Conservation (phyloP, 1,140 invertebrate genomes). For the Pseudachorutes palmiensis region DNA sequence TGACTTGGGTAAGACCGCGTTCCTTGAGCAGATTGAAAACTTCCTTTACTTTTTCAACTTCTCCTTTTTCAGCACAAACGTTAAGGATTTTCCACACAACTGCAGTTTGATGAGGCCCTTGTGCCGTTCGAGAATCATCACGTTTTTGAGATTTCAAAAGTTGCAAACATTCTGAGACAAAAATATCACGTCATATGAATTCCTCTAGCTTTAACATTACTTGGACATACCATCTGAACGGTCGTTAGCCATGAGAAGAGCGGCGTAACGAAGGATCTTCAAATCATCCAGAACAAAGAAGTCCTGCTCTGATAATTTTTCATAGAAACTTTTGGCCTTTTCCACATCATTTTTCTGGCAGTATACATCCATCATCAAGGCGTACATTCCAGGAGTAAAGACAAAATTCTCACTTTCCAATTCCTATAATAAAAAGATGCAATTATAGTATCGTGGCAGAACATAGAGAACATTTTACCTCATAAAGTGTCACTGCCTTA, state of each 20-base stretch:
- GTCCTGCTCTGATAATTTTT: slow-evolving; percentile 46
- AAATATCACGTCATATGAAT: background rate
- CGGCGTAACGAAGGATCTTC: slow-evolving; percentile 52
- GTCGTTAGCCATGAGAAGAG: slow-evolving; percentile 51
- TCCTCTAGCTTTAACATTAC: background rate
- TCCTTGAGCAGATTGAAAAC: slow-evolving; percentile 51
- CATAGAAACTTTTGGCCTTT: slow-evolving; percentile 50
- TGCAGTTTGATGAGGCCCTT: slow-evolving; percentile 51
- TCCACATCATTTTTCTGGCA: slow-evolving; percentile 51
- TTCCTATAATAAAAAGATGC: slow-evolving; percentile 32
- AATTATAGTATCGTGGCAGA: background rate
- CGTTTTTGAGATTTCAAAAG: slow-evolving; percentile 21
- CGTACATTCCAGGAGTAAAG: slow-evolving; percentile 49
- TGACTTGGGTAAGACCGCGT: slow-evolving; percentile 50
- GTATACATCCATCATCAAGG: slow-evolving; percentile 57
- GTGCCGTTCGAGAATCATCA: slow-evolving; percentile 55
- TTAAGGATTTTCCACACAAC: slow-evolving; percentile 48
- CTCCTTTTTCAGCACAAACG: slow-evolving; percentile 54
- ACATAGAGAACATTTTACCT: background rate
- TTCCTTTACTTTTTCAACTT: slow-evolving; percentile 50
- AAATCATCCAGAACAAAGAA: slow-evolving; percentile 50
- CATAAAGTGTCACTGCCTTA: slow-evolving; percentile 45
- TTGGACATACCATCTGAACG: slow-evolving; percentile 47
- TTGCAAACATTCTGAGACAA: background rate
- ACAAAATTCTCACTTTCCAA: slow-evolving; percentile 49